A percentile compares a stretch with the other conserved stretches of the same genome.
phyloP scores from a whole-genome alignment of 2,797 vertebrate genomes.

The Agapornis canus region DNA sequence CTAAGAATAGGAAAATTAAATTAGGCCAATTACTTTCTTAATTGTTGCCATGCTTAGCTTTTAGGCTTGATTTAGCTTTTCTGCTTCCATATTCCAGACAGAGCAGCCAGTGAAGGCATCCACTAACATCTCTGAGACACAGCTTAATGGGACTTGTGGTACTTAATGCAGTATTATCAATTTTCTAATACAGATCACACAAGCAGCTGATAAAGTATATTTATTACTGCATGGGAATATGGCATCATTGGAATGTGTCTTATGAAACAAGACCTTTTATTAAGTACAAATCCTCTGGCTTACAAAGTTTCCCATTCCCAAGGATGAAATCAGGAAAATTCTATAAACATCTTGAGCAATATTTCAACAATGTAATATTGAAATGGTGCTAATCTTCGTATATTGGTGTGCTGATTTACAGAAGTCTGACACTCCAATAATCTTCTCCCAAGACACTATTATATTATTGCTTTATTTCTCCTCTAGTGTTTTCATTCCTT shows the following conservation, averaged over 20 bases:
- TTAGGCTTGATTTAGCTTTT: background rate
- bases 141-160: background rate
- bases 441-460: background rate
- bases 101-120: background rate
- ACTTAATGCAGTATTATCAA: background rate
- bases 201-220: background rate
- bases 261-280: background rate
- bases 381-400: accelerated
- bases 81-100: background rate
- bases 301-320: background rate
- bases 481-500: background rate
- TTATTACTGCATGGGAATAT: background rate
- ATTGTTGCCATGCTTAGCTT: background rate
- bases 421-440: background rate
- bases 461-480: background rate
- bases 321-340: background rate
- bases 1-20: background rate
- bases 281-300: background rate
- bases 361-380: background rate
- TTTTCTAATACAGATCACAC: background rate
- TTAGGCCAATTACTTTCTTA: background rate
- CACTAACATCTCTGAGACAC: background rate
- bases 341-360: background rate
- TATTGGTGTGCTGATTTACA: background rate
- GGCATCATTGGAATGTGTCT: background rate